phyloP scores from a whole-genome alignment of 1,140 invertebrate species.

The Drosophila virilis region DNA sequence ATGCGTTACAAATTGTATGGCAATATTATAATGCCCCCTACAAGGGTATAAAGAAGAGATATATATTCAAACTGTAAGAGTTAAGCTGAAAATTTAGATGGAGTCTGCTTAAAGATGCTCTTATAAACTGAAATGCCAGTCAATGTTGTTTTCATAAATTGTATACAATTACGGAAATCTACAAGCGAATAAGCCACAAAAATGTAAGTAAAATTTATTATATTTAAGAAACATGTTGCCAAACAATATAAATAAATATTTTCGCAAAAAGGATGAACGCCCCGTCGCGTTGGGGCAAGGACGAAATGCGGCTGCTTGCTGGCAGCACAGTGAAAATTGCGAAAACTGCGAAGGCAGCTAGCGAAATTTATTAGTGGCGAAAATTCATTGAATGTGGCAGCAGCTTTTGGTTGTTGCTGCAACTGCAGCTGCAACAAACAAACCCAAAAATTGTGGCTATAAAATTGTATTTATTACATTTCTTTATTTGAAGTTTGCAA shows the following conservation, averaged over 20 bases:
- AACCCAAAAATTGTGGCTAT: constrained; percentile 59
- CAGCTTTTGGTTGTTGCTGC: constrained; percentile 41
- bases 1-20: too few relatives aligned
- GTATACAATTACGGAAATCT: constrained; percentile 44
- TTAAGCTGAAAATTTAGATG: background rate
- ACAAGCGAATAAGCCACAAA: constrained; percentile 20
- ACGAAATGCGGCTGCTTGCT: background rate
- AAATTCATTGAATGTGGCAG: constrained; percentile 66
- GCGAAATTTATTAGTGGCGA: constrained; percentile 62
- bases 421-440: constrained; percentile 39
- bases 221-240: constrained; percentile 67
- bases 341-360: constrained; percentile 38
- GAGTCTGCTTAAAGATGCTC: background rate
- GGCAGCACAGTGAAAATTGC: constrained; percentile 1
- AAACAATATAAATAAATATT: constrained; percentile 65
- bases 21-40: too few relatives aligned
- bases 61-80: too few relatives aligned
- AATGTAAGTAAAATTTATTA: constrained; percentile 61
- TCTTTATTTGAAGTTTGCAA: constrained; percentile 56
- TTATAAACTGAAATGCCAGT: background rate
- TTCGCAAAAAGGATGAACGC: constrained; percentile 37
- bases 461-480: constrained; percentile 75
- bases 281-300: constrained; percentile 9
- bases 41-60: too few relatives aligned
- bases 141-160: constrained; percentile 50